These are phyloP conservation scores for Sialia sialis DNA, from an alignment of 2,113 vertebrate species.

Conservation along the genomic window DNA sequence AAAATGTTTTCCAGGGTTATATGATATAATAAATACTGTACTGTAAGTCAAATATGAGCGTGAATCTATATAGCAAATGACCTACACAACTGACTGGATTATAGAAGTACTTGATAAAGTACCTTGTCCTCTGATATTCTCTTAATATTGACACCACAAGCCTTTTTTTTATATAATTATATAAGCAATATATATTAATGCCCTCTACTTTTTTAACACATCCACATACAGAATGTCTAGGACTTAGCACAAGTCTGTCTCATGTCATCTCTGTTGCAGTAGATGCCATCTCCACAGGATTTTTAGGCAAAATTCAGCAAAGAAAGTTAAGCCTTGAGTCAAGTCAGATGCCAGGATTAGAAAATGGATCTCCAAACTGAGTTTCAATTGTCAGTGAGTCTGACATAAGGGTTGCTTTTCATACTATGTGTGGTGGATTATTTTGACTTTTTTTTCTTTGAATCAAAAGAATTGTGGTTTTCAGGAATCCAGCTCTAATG, in stretches of 20 bases:
- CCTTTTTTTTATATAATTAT: neutral
- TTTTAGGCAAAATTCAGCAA: neutral
- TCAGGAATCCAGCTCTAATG: neutral
- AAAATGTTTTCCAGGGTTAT: neutral
- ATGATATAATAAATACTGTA: neutral
- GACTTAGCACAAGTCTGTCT: neutral
- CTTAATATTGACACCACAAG: neutral
- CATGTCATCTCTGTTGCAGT: neutral
- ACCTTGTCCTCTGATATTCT: neutral
- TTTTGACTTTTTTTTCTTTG: neutral
- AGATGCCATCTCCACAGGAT: neutral
- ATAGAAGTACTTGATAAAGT: neutral
- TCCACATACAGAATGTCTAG: neutral
- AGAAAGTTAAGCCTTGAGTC: neutral
- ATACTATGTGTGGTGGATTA: neutral
- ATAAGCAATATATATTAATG: neutral
- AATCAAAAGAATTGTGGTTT: neutral
- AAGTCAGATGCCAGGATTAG: neutral
- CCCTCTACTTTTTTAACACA: neutral
- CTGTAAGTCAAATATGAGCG: neutral
- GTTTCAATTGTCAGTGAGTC: neutral
- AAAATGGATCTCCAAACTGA: neutral
- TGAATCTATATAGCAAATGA: neutral
- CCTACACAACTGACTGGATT: neutral
- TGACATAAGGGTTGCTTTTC: neutral